Evolutionary conservation across 2,888 invertebrate species (phyloP), one percentile per base, ranked within the genome.

Genomic region (Hypsopygia costalis): DNA sequence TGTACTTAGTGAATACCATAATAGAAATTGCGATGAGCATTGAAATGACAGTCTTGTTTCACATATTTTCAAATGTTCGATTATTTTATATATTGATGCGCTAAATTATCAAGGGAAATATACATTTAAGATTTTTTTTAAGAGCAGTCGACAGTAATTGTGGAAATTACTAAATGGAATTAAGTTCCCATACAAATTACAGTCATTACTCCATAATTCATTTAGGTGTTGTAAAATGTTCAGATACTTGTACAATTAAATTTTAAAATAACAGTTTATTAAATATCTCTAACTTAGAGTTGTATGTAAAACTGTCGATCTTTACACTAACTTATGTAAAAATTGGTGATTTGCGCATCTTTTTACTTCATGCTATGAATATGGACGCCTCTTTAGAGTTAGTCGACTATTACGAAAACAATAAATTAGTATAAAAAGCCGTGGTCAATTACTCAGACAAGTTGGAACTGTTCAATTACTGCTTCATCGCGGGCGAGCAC

Each of bases 1-100:
- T 11, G n/a, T 31, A 11, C 22, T 34, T 20, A 11, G 30, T 9
- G 11, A 29, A 10, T 10, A 36, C 27, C 11, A 52, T 51, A 52
- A 50, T 49, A 49, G 60, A 75, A 71, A 75, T 73, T 73, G 60
- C 55, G 82, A 81, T 83, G 85, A 81, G 83, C 82, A 85, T 78
- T 56, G 64, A 69, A 72, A 69, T 66, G 62, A 66, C 64, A 58
- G 62, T 69, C 80, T 79, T 78, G 63, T 83, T 88, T 88, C 87
- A 87, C 87, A 56, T 86, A 82, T 88, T 87, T 88, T 86, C 87
- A 86, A 87, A 85, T 88, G 86, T 79, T 81, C 69, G 55, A 60
- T 75, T 79, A 41, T 43, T 49, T 46, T 50, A 55, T 48, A 54
- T 51, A 47, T 53, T 51, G 57, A 43, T 56, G 58, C 57, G 58